Conservation (phyloP, 2,797 vertebrate species). For the Mus minutoides region DNA sequence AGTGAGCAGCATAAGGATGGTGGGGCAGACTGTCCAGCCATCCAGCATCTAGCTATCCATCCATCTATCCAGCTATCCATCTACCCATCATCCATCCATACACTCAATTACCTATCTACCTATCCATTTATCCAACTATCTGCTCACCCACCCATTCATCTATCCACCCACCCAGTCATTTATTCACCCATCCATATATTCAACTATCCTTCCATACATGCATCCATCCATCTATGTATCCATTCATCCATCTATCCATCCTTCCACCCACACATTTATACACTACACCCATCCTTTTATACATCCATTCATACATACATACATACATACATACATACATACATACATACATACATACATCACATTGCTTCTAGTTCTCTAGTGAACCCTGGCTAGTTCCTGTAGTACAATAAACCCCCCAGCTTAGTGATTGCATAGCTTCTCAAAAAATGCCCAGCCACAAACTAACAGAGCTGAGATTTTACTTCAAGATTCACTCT, state of each 20-base stretch:
- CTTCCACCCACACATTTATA: not conserved
- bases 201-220: too few species aligned
- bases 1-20: too few species aligned
- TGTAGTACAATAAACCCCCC: not conserved
- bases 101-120: too few species aligned
- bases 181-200: not conserved
- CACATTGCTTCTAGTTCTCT: not conserved
- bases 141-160: too few species aligned
- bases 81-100: rapidly evolving
- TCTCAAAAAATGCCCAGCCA: not conserved
- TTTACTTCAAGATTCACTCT: not conserved
- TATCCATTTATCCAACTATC: rapidly evolving
- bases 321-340: not conserved
- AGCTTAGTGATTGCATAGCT: not conserved
- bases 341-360: not conserved
- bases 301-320: not conserved
- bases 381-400: not conserved
- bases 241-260: not conserved
- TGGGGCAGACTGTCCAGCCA: not conserved
- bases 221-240: not conserved
- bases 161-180: too few species aligned
- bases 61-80: rapidly evolving
- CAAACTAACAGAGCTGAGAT: not conserved
- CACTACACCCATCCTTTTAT: not conserved
- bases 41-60: rapidly evolving